These are phyloP conservation scores for Perca schrenkii DNA, from an alignment of 2,113 vertebrate genomes.

Conservation along the genomic window DNA sequence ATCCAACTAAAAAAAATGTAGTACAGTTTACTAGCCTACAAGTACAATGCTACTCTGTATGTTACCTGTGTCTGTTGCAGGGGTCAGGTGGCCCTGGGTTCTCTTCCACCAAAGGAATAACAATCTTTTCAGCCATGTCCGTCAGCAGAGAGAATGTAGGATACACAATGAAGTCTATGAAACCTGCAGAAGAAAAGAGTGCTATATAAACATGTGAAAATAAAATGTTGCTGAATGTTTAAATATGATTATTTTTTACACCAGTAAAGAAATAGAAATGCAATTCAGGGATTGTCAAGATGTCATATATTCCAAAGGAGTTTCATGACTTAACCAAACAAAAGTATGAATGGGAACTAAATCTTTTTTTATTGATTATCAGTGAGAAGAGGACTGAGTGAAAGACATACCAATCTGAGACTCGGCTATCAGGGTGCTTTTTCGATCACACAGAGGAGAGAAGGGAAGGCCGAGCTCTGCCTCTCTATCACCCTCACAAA, in stretches of 20 bases:
- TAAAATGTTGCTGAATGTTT: not conserved
- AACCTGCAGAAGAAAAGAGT: constrained; percentile 81
- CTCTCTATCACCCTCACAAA: constrained; percentile 91
- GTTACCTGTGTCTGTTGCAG: constrained; percentile 83
- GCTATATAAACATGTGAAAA: not conserved
- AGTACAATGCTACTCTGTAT: not conserved
- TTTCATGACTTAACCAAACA: not conserved
- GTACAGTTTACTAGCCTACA: too few relatives aligned
- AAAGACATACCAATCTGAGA: constrained; percentile 91
- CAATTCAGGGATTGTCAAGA: not conserved
- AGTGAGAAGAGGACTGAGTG: not conserved
- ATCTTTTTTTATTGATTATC: not conserved
- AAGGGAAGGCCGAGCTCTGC: constrained; percentile 91
- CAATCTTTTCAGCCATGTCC: constrained; percentile 93
- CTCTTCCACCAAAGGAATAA: constrained; percentile 89
- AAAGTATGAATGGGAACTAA: not conserved
- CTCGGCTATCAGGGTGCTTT: constrained; percentile 90
- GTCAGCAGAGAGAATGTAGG: constrained; percentile 94
- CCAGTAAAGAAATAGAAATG: not conserved
- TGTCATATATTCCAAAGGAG: not conserved
- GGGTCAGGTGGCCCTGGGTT: constrained; percentile 85
- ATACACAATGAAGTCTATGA: constrained; percentile 97
- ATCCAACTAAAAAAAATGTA: too few relatives aligned
- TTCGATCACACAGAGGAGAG: constrained; percentile 92
- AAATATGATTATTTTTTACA: not conserved